Evolutionary conservation across 2,888 invertebrate species (phyloP).

Genomic region (Spodoptera picta): DNA sequence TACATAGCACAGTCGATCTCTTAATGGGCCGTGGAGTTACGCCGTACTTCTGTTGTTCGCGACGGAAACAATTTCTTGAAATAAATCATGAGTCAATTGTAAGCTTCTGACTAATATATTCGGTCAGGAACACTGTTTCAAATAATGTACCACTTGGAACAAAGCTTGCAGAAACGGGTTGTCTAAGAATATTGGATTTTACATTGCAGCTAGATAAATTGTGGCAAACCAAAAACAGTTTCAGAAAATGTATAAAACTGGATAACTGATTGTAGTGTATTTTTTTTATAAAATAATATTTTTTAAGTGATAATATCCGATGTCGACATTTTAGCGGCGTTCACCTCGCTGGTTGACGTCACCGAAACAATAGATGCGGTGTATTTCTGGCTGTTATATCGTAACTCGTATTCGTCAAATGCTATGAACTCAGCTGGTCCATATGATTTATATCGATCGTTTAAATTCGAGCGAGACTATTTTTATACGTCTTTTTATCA

Average conservation of each 20-base stretch:
- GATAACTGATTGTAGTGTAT: too few relatives aligned
- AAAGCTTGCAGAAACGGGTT: too few relatives aligned
- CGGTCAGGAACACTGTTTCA: constrained; percentile 6
- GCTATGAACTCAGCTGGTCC: constrained; percentile 52
- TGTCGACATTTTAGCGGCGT: constrained; percentile 57
- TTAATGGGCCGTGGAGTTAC: constrained; percentile 22
- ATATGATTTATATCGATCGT: constrained; percentile 50
- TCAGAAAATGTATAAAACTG: too few relatives aligned
- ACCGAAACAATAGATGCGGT: constrained; percentile 71
- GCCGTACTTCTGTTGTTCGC: constrained; percentile 11
- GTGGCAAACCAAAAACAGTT: too few relatives aligned
- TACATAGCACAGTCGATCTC: constrained; percentile 27
- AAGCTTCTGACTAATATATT: constrained; percentile 43
- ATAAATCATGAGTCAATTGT: constrained; percentile 40
- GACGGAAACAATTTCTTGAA: constrained; percentile 23
- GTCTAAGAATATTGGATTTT: too few relatives aligned
- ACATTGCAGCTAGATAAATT: too few relatives aligned
- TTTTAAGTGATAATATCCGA: constrained; percentile 1
- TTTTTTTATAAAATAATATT: not conserved
- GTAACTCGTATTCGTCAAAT: constrained; percentile 62
- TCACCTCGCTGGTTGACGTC: constrained; percentile 65
- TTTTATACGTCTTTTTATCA: constrained; percentile 20
- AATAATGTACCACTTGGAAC: too few relatives aligned
- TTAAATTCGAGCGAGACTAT: constrained; percentile 32
- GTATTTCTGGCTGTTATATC: constrained; percentile 66